phyloP scores from a whole-genome alignment of 2,888 invertebrate species.

The Neria commutata region DNA sequence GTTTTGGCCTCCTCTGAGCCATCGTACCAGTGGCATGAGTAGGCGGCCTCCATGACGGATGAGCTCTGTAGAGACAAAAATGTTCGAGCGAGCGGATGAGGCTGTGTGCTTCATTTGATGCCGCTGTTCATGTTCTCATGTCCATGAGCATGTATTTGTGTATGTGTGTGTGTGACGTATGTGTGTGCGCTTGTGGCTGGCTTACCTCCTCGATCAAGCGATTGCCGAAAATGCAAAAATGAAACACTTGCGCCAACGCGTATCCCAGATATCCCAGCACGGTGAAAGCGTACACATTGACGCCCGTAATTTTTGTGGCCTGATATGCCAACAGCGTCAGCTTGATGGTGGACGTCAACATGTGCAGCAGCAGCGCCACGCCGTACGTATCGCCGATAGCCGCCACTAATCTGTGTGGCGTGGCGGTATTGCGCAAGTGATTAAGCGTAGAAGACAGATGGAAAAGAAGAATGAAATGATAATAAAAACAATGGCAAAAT shows the following conservation, averaged over 20 bases:
- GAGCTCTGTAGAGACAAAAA: conserved; percentile 70
- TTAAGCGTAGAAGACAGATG: too few relatives aligned
- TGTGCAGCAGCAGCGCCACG: conserved; percentile 80
- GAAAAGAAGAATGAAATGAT: too few relatives aligned
- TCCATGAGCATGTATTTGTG: too few relatives aligned
- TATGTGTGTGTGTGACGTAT: too few relatives aligned
- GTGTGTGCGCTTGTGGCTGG: too few relatives aligned
- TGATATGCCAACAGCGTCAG: conserved; percentile 84
- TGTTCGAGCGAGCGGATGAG: too few relatives aligned
- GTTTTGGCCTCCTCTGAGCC: conserved; percentile 90
- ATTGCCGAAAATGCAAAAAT: conserved; percentile 87
- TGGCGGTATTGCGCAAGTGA: background rate
- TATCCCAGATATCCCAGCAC: conserved; percentile 81
- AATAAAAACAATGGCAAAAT: too few relatives aligned
- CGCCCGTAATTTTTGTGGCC: conserved; percentile 81
- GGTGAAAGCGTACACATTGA: conserved; percentile 79
- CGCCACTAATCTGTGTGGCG: conserved; percentile 71
- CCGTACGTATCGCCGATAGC: conserved; percentile 85
- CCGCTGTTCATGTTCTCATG: too few relatives aligned
- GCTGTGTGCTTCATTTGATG: too few relatives aligned
- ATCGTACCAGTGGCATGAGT: conserved; percentile 90
- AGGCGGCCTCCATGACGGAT: conserved; percentile 90
- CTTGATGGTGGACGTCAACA: conserved; percentile 84
- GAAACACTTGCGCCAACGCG: conserved; percentile 82
- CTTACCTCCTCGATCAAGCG: conserved; percentile 83